These are phyloP conservation scores for Drosophila triauraria DNA, from an alignment of 1,140 invertebrate genomes.

Conservation along the genomic window DNA sequence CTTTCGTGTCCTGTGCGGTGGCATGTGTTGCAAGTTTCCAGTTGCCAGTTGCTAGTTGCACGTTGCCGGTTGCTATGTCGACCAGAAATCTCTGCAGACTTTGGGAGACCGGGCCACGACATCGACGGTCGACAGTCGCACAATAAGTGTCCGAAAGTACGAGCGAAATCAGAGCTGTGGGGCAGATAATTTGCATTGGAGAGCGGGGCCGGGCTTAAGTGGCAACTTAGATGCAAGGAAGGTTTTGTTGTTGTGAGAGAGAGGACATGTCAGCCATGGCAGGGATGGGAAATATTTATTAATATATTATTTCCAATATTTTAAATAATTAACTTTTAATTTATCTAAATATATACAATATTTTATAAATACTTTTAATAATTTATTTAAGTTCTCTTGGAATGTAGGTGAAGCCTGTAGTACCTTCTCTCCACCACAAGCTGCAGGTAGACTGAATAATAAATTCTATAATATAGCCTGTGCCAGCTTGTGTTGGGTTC, in stretches of 20 bases:
- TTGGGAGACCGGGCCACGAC: constrained; percentile 29
- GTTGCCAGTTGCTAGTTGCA: constrained; percentile 19
- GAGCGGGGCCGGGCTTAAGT: constrained; percentile 69
- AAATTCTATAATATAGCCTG: constrained; percentile 8
- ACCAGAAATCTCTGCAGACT: constrained; percentile 62
- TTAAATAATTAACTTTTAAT: neutral
- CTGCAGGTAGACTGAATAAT: constrained; percentile 1
- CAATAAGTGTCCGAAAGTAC: constrained; percentile 72
- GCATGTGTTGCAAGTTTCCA: constrained; percentile 49
- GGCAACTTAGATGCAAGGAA: constrained; percentile 47
- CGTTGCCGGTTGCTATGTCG: constrained; percentile 48
- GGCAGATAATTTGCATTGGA: constrained; percentile 77
- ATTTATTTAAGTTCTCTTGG: too few relatives aligned
- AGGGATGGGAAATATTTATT: neutral
- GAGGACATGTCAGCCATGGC: neutral
- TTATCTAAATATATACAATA: neutral
- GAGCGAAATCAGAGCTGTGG: constrained; percentile 70
- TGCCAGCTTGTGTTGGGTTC: constrained; percentile 59
- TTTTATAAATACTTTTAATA: too few relatives aligned
- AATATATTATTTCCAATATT: neutral
- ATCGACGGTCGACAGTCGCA: constrained; percentile 37
- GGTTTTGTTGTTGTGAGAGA: constrained; percentile 23
- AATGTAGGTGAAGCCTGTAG: neutral
- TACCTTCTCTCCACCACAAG: neutral
- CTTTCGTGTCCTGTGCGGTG: constrained; percentile 52